Percentiles rank a stretch among this genome's conserved stretches.
These are phyloP conservation scores for Megamerina dolium DNA, from an alignment of 2,888 invertebrate genomes.

Conservation along the genomic window DNA sequence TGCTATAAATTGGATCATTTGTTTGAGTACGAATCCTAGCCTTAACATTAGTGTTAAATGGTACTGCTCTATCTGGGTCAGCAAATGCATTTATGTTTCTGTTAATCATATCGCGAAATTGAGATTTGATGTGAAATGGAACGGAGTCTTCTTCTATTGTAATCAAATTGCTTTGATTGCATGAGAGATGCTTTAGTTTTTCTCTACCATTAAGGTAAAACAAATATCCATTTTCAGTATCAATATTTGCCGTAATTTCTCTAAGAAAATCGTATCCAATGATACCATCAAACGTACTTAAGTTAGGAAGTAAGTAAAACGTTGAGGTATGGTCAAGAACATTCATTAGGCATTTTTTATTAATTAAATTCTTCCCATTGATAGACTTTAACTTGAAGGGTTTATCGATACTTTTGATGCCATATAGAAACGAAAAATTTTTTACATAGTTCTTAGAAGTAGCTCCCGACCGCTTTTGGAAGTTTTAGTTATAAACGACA, in stretches of 20 bases:
- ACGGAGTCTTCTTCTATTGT: constrained; percentile 6
- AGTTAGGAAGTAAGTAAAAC: neutral
- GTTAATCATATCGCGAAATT: constrained; percentile 3
- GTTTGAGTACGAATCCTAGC: constrained; percentile 7
- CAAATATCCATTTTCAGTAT: constrained; percentile 4
- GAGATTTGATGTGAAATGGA: neutral
- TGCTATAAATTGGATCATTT: constrained; percentile 13
- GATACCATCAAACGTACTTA: constrained; percentile 1
- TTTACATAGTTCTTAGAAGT: neutral
- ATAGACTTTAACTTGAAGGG: neutral
- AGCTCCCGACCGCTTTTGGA: neutral
- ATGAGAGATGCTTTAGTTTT: constrained; percentile 3
- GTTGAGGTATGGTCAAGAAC: neutral
- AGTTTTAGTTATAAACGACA: constrained; percentile 1
- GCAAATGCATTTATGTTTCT: constrained; percentile 1
- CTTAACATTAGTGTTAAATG: neutral
- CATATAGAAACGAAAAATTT: neutral
- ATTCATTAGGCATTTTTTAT: constrained; percentile 1
- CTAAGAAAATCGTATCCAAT: constrained; percentile 3
- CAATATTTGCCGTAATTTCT: constrained; percentile 5
- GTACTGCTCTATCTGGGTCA: neutral
- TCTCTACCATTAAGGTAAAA: constrained; percentile 4
- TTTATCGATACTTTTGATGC: neutral
- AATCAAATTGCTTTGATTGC: constrained; percentile 4
- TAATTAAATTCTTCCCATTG: neutral